These are phyloP conservation scores for Drosophila pseudoobscura DNA, from an alignment of 1,140 invertebrate species.

Conservation along the genomic window DNA sequence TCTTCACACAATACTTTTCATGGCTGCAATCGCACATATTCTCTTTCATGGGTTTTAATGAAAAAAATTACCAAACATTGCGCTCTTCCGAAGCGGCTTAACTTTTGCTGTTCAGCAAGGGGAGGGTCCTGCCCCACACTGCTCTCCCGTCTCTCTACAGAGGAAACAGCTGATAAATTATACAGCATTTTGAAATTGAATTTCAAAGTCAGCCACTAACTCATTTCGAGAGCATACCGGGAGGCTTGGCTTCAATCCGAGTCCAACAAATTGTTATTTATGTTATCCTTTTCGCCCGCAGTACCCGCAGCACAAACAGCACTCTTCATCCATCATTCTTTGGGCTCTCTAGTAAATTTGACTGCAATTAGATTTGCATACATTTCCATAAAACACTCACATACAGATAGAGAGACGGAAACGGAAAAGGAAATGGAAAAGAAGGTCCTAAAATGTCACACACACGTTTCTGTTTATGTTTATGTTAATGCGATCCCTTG, in stretches of 20 bases:
- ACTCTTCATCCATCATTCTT: constrained; percentile 19
- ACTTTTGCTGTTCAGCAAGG: constrained; percentile 46
- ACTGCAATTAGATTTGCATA: constrained; percentile 81
- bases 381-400: constrained; percentile 69
- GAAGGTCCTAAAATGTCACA: constrained; percentile 68
- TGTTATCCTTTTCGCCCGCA: constrained; percentile 50
- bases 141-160: not conserved
- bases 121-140: constrained; percentile 24
- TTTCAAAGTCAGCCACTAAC: constrained; percentile 70
- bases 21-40: constrained; percentile 5
- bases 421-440: constrained; percentile 31
- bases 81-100: constrained; percentile 27
- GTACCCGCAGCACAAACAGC: not conserved
- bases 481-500: constrained; percentile 66
- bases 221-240: constrained; percentile 53
- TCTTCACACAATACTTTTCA: constrained; percentile 10
- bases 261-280: constrained; percentile 76
- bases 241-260: constrained; percentile 26
- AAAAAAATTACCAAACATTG: constrained; percentile 49
- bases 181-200: constrained; percentile 76
- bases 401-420: constrained; percentile 1
- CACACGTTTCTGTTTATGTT: constrained; percentile 80
- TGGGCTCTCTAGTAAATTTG: constrained; percentile 56
- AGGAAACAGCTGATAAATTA: constrained; percentile 60
- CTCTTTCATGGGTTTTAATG: constrained; percentile 33